phyloP scores from a whole-genome alignment of 1,140 invertebrate genomes.

The Cydia splendana region DNA sequence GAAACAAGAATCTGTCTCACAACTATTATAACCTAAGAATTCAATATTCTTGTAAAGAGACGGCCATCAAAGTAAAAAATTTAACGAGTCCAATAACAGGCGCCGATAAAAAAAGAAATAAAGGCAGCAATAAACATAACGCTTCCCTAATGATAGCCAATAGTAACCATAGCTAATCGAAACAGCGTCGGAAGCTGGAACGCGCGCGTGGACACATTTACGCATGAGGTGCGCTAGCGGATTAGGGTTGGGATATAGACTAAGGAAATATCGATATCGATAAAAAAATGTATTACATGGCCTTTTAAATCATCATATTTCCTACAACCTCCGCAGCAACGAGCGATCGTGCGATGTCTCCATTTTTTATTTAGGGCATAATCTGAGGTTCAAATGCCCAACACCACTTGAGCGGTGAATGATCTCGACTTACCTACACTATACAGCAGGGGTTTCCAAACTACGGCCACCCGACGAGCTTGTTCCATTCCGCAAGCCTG shows the following conservation, averaged over 20 bases:
- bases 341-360: no score
- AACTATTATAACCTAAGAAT: not conserved
- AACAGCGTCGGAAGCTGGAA: constrained; percentile 69
- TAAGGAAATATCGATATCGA: constrained; percentile 1
- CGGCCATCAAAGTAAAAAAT: constrained; percentile 15
- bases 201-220: constrained; percentile 66
- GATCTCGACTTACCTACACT: no score
- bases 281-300: no score
- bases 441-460: no score
- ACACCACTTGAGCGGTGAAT: no score
- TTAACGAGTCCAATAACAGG: constrained; percentile 19
- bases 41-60: not conserved
- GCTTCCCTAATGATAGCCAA: constrained; percentile 45
- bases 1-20: not conserved
- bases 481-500: no score
- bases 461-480: no score
- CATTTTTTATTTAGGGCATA: no score
- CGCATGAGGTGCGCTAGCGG: constrained; percentile 46
- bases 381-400: no score
- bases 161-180: constrained; percentile 57
- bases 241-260: constrained; percentile 22
- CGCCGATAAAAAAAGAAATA: constrained; percentile 34
- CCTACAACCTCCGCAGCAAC: no score
- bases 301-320: no score
- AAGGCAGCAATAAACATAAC: constrained; percentile 37